Base-by-base conservation (phyloP, 2,888 invertebrate species). In the Alitta virens region DNA sequence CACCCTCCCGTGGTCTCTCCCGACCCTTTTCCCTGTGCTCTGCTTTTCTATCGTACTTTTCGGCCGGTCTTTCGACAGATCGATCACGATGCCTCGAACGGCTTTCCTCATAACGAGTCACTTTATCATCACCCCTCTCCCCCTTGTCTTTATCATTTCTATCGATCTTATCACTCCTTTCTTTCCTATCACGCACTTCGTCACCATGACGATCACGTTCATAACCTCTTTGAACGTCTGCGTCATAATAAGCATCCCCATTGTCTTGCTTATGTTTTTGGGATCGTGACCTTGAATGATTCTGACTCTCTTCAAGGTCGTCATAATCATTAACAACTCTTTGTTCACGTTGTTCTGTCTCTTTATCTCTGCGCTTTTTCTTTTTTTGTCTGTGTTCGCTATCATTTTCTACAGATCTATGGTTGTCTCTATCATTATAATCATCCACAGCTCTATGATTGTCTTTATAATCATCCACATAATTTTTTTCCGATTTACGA, bases 311-410 rank as follows among this genome's bases (percentile, higher is more conserved):
- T 33, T 60, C 21, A 52, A n/a, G 16, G 52, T n/a, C 24, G 7
- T 53, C 53, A n/a, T 24, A 53, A 23, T 27, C 43, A 42, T 54
- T 18, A 24, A 16, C 16, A 25, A 2, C 9, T 49, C 7, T 24
- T 59, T 60, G 16, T n/a, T 27, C 16, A 9, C 38, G 49, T n/a
- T 21, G 7, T 46, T 50, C 24, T 58, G 50, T 43, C 60, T 51
- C 9, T 12, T 12, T 33, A 12, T 52, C 33, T 60, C 49, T 42
- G 27, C 51, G 46, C 63, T 52, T 61, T 57, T 56, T 60, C 18
- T 21, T 46, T 61, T 52, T 33, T 5, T 9, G 14, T 51, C 23
- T 24, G 2, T 23, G 43, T 18, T 27, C 38, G 25, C 54, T 49
- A 14, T 64, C 59, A 16, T 33, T 24, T 7, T 62, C 61, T 33